phyloP scores from a whole-genome alignment of 2,888 invertebrate genomes.

The Latrodectus elegans region DNA sequence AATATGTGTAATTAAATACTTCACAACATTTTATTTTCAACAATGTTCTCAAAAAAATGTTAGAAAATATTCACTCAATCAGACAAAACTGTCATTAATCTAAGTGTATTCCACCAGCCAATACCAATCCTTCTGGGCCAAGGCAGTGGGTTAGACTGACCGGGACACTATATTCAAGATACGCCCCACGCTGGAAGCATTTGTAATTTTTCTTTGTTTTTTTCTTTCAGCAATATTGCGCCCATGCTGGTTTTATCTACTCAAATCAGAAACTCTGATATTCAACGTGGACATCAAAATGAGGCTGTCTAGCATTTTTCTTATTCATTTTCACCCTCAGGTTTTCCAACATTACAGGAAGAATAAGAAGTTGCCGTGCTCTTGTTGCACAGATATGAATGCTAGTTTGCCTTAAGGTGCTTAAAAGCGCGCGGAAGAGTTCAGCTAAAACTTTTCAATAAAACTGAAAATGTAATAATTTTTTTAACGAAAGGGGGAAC shows the following conservation, averaged over 20 bases:
- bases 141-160: conserved; percentile 43
- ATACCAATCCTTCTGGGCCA: conserved; percentile 44
- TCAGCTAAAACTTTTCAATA: no score
- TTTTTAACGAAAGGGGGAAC: no score
- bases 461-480: no score
- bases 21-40: no score
- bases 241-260: conserved; percentile 8
- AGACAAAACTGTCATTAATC: no score
- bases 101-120: conserved; percentile 1
- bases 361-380: not conserved
- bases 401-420: no score
- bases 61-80: no score
- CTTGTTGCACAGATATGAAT: not conserved
- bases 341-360: not conserved
- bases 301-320: conserved; percentile 24
- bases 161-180: conserved; percentile 5
- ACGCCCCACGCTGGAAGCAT: conserved; percentile 25
- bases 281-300: not conserved
- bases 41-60: no score
- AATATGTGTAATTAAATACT: no score
- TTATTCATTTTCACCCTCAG: conserved; percentile 17
- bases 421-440: no score
- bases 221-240: not conserved
- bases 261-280: not conserved
- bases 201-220: not conserved